phyloP scores from a whole-genome alignment of 2,797 vertebrate species.

The Chiroxiphia lanceolata region DNA sequence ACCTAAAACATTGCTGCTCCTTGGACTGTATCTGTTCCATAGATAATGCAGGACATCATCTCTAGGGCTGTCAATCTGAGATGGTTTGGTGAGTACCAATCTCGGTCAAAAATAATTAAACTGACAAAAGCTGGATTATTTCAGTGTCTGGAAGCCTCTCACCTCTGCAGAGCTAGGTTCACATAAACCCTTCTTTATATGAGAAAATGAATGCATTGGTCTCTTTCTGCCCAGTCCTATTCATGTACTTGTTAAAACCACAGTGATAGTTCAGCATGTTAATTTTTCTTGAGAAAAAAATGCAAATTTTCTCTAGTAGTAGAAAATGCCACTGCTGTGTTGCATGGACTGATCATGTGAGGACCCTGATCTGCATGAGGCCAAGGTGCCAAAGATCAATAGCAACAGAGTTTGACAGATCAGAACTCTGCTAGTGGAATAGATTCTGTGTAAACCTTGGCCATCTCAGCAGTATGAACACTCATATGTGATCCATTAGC shows the following conservation, averaged over 20 bases:
- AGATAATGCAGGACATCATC: not conserved
- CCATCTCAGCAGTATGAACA: not conserved
- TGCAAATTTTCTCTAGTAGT: not conserved
- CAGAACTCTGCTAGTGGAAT: not conserved
- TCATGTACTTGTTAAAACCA: not conserved
- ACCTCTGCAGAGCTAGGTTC: slow-evolving; percentile 4
- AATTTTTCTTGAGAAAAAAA: not conserved
- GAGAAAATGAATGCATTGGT: not conserved
- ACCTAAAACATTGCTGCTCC: not conserved
- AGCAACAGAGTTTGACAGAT: not conserved
- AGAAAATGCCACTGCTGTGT: not conserved
- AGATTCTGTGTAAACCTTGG: not conserved
- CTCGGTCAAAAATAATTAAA: not conserved
- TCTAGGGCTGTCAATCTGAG: slow-evolving; percentile 15
- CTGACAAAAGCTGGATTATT: slow-evolving; percentile 10
- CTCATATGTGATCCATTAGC: not conserved
- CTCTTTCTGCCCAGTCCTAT: not conserved
- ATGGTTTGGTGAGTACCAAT: not conserved
- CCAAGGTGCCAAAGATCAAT: not conserved
- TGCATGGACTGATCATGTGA: not conserved
- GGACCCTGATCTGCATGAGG: not conserved
- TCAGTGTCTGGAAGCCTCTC: not conserved
- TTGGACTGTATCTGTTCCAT: not conserved
- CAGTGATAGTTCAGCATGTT: not conserved
- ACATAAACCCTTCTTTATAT: not conserved